Evolutionary conservation across 2,888 invertebrate genomes (phyloP).

Genomic region (Stenichneumon culpator): DNA sequence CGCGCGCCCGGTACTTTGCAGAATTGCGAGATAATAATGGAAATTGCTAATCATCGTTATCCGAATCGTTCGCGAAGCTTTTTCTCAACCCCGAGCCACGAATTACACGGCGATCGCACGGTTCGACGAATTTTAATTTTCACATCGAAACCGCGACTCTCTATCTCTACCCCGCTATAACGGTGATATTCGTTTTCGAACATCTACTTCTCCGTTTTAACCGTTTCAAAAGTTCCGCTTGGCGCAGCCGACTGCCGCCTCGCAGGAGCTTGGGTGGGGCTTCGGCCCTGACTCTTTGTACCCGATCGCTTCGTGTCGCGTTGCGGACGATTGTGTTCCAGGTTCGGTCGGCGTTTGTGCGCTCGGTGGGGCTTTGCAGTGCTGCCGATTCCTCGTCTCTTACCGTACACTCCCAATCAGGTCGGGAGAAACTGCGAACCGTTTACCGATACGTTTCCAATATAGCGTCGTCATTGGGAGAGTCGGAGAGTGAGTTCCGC

Average conservation of each 20-base stretch:
- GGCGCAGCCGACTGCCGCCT: neutral
- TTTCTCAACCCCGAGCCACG: neutral
- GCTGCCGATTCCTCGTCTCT: constrained; percentile 41
- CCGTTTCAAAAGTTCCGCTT: neutral
- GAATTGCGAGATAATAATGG: neutral
- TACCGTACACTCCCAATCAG: constrained; percentile 61
- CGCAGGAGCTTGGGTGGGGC: constrained; percentile 39
- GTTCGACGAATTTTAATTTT: neutral
- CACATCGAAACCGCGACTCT: neutral
- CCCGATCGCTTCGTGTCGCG: neutral
- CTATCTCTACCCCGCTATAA: neutral
- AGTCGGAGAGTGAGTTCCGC: neutral
- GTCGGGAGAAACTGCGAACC: constrained; percentile 60
- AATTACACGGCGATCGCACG: neutral
- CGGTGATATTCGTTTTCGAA: neutral
- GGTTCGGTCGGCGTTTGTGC: neutral
- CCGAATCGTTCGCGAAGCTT: neutral
- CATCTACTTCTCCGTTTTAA: neutral
- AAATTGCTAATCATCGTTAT: neutral
- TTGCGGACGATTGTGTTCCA: neutral
- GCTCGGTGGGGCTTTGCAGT: constrained; percentile 6
- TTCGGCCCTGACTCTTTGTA: constrained; percentile 19
- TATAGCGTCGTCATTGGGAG: constrained; percentile 62
- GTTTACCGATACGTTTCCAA: constrained; percentile 68
- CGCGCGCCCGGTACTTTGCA: neutral